Evolutionary conservation across 2,888 invertebrate genomes (phyloP), one percentile per base, ranked within the genome.

Genomic region (Pachymerium ferrugineum): DNA sequence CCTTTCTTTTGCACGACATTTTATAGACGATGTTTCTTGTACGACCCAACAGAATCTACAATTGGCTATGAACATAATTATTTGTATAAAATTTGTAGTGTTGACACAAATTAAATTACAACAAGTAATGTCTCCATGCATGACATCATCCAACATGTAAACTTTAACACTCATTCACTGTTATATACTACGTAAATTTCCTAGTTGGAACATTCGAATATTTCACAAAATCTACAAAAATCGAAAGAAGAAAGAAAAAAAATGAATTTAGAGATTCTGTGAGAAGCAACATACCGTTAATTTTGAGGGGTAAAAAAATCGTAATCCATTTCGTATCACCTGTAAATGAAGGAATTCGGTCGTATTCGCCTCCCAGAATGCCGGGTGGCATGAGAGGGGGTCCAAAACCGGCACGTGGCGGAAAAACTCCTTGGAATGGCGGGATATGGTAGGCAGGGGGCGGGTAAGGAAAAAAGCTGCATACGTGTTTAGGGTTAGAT

Each of bases 331-430:
- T 47, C 47, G 47, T 47, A 47, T 47, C 47, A 68, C 68, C 68
- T 68, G 68, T 28, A 68, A 68, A 68, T 29, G 68, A 68, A 30
- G 68, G 68, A 30, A 68, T 68, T 29, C 68, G 68, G 25, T 68
- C 68, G 30, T 14, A 68, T 5, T 68, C 68, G 30, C 68, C 68
- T 29, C 68, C 68, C 68, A 68, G 25, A 25, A 68, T 68, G 30
- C 68, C 68, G 8, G 68, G 68, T 12, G 68, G 68, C 68, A 68
- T 68, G 29, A 68, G 68, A 47, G 47, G 47, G 47, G 47, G 47
- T n/a, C 47, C 47, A n/a, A 47, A 47, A 16, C 47, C 47, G 19
- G 47, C 47, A 19, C 47, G 47, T 19, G 47, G 47, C 47, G 47
- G 47, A 16, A 47, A 47, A 47, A 47, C 19, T 47, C 47, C 47